Percentiles rank a stretch among this genome's conserved stretches.
Conservation (phyloP, 2,113 vertebrate genomes). For the Porphyrio hochstetteri region DNA sequence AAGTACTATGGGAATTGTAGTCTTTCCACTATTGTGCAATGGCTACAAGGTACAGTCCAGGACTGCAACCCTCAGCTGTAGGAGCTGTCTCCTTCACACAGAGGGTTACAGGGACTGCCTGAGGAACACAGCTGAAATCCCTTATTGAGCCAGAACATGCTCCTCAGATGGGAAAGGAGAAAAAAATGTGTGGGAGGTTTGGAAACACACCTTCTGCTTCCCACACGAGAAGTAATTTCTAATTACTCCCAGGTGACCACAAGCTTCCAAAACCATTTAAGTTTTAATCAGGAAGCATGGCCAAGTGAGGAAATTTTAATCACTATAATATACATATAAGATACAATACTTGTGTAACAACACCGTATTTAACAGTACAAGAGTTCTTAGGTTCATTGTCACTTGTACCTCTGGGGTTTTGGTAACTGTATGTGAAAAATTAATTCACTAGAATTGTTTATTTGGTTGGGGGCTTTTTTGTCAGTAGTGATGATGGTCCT, state of each 20-base stretch:
- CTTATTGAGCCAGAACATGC: accelerated
- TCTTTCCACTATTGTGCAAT: background rate
- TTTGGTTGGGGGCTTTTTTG: background rate
- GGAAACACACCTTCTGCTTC: background rate
- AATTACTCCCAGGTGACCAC: background rate
- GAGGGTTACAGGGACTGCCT: accelerated
- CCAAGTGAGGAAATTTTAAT: background rate
- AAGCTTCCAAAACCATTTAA: background rate
- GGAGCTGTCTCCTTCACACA: accelerated
- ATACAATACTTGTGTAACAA: background rate
- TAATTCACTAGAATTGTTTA: background rate
- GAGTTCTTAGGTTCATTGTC: background rate
- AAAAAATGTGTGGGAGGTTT: accelerated
- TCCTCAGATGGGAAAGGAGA: background rate
- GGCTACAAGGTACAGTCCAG: background rate
- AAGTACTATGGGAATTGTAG: slow-evolving; percentile 61
- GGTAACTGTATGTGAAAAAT: background rate
- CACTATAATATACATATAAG: accelerated
- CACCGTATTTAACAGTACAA: accelerated
- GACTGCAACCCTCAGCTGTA: background rate
- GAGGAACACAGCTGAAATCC: background rate
- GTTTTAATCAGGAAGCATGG: background rate
- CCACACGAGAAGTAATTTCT: background rate
- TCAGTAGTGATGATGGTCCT: background rate
- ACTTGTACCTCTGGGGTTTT: background rate